Percentiles rank a stretch among this genome's conserved stretches.
Evolutionary conservation across 1,140 invertebrate species (phyloP).

Genomic region (Patella vulgata): DNA sequence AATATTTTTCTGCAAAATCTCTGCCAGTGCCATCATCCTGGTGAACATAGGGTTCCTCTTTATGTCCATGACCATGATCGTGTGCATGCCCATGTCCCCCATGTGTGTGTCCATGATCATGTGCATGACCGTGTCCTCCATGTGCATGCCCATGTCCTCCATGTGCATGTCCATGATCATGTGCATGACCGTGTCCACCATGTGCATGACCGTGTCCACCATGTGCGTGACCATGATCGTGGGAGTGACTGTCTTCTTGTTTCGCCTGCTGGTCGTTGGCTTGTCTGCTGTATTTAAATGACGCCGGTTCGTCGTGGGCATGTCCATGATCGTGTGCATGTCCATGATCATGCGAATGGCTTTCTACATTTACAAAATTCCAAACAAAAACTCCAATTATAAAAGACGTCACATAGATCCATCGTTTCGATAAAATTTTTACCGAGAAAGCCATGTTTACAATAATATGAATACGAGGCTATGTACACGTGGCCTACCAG

Average conservation of each 20-base stretch:
- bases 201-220: constrained; percentile 14
- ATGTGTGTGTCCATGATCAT: constrained; percentile 38
- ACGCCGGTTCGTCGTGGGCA: constrained; percentile 40
- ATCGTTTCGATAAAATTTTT: no score
- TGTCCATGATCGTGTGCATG: constrained; percentile 35
- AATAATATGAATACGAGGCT: no score
- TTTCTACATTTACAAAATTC: constrained; percentile 23
- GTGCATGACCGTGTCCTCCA: constrained; percentile 22
- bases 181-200: constrained; percentile 6
- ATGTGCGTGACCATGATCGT: constrained; percentile 29
- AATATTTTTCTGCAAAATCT: constrained; percentile 22
- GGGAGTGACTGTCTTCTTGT: constrained; percentile 3
- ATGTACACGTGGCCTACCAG: no score
- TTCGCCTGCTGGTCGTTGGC: constrained; percentile 79
- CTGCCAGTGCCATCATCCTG: constrained; percentile 34
- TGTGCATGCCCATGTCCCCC: constrained; percentile 31
- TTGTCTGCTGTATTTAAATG: constrained; percentile 51
- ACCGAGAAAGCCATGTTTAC: no score
- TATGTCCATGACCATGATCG: constrained; percentile 27
- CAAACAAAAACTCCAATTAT: no score
- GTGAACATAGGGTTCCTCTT: constrained; percentile 37
- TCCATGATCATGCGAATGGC: constrained; percentile 32
- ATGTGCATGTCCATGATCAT: constrained; percentile 24
- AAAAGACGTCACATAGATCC: no score
- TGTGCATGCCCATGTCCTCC: constrained; percentile 12